Base-by-base conservation (phyloP, 1,140 invertebrate species). In the Rhyzopertha dominica region DNA sequence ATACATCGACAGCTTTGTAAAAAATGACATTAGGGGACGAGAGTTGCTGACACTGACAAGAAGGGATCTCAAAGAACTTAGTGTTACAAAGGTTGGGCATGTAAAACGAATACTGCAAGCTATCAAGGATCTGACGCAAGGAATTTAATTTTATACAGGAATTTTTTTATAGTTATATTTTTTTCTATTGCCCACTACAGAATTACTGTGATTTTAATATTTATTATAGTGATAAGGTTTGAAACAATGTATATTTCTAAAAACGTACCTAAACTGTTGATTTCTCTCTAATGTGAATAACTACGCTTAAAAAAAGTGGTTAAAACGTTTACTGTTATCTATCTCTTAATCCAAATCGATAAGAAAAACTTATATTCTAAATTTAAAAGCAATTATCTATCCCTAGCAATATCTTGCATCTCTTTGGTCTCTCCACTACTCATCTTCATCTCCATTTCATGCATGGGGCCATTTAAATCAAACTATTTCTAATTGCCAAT, bases 101-200 rank as follows among this genome's bases (percentile, higher is more conserved):
- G 81, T 96, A 2, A 98, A 96, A 68, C 78, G 93, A 50, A 89
- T 98, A 47, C 80, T 94, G 43, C 87, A 93, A 66, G 90, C 86
- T 10, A 91, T 95, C 40, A 88, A 89, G 65, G 91, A 95, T 66
- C 72, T 94, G 7, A 77, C 74, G 43, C 65, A 65, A 58, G 60
- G 61, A 36, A 41, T 43, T 32, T 52, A 55, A 47, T 37, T 44
- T 42, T 20, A 17, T 17, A 40, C 3, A 8, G 10, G 22, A 30
- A n/a, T 12, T 22, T 22, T 19, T 25, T 30, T 18, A 26, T 30
- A 40, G 22, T 30, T 31, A 42, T 32, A 43, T 18, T 31, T 43
- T 34, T 13, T 30, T 30, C 20, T 43, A 17, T 31, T 31, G 29
- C 25, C 7, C 26, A 43, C 18, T 8, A 43, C 12, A 30, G 16